Evolutionary conservation across 1,140 invertebrate species (phyloP).

Genomic region (Thaumetopoea pityocampa): DNA sequence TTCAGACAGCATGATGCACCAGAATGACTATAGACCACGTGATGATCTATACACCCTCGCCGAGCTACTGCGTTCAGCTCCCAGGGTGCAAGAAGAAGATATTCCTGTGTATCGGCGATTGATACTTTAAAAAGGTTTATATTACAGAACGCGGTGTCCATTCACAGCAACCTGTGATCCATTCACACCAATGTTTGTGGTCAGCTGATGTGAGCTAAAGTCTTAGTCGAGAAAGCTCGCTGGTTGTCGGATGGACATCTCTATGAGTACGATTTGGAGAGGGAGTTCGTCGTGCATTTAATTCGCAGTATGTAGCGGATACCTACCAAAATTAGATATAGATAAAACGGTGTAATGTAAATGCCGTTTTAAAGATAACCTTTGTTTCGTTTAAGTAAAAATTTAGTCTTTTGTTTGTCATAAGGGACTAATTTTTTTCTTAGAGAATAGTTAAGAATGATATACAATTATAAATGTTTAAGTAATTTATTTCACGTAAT

Average conservation of each 20-base stretch:
- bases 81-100: slow-evolving; percentile 63
- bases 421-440: slow-evolving; percentile 5
- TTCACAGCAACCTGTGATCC: slow-evolving; percentile 24
- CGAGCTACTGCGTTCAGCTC: slow-evolving; percentile 66
- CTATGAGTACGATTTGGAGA: slow-evolving; percentile 26
- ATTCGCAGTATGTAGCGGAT: slow-evolving; percentile 49
- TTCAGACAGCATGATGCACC: slow-evolving; percentile 55
- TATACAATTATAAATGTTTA: too few species aligned
- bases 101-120: slow-evolving; percentile 69
- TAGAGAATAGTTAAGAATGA: too few species aligned
- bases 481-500: slow-evolving; percentile 15
- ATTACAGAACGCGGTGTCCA: slow-evolving; percentile 38
- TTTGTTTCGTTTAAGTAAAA: slow-evolving; percentile 17
- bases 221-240: neutral
- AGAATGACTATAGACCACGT: slow-evolving; percentile 58
- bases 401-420: too few species aligned
- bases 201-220: neutral
- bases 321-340: slow-evolving; percentile 38
- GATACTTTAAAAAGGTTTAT: slow-evolving; percentile 61
- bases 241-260: slow-evolving; percentile 25
- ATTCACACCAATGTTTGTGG: neutral
- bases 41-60: slow-evolving; percentile 71
- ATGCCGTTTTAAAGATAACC: slow-evolving; percentile 16
- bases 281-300: slow-evolving; percentile 48
- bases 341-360: slow-evolving; percentile 13